Percentiles rank a stretch among this genome's conserved stretches.
phyloP scores from a whole-genome alignment of 2,113 vertebrate genomes.

The Mus spicilegus region DNA sequence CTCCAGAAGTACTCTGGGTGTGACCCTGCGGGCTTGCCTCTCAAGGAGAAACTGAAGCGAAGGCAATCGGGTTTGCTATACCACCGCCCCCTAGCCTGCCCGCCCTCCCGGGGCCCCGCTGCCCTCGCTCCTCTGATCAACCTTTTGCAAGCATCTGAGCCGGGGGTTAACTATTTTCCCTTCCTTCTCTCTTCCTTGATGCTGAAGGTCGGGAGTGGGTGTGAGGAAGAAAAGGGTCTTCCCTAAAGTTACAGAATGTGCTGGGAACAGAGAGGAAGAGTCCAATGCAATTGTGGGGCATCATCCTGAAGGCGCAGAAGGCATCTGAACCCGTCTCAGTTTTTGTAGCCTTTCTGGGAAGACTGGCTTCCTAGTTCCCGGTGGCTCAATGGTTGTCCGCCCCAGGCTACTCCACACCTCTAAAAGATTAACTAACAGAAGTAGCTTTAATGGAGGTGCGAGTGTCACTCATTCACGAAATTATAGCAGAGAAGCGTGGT shows the following conservation, averaged over 20 bases:
- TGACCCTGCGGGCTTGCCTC: background rate
- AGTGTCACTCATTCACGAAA: too few species aligned
- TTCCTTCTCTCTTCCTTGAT: background rate
- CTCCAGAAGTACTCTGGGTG: background rate
- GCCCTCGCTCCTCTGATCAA: accelerated
- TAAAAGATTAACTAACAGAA: background rate
- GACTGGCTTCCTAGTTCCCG: background rate
- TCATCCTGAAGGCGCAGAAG: background rate
- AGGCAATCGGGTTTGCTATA: background rate
- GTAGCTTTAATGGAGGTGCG: background rate
- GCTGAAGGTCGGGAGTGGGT: background rate
- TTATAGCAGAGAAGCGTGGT: background rate
- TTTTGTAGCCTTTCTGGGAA: background rate
- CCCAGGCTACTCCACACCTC: background rate
- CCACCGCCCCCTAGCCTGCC: too few species aligned
- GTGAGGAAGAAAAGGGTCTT: background rate
- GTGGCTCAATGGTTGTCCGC: accelerated
- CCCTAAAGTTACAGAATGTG: background rate
- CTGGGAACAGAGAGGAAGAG: accelerated
- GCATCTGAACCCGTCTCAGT: background rate
- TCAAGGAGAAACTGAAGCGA: background rate
- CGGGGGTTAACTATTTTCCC: background rate
- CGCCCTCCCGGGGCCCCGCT: background rate
- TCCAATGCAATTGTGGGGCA: background rate
- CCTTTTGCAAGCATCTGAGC: accelerated